Conservation (phyloP, 2,888 invertebrate species). For the Congeria kusceri region DNA sequence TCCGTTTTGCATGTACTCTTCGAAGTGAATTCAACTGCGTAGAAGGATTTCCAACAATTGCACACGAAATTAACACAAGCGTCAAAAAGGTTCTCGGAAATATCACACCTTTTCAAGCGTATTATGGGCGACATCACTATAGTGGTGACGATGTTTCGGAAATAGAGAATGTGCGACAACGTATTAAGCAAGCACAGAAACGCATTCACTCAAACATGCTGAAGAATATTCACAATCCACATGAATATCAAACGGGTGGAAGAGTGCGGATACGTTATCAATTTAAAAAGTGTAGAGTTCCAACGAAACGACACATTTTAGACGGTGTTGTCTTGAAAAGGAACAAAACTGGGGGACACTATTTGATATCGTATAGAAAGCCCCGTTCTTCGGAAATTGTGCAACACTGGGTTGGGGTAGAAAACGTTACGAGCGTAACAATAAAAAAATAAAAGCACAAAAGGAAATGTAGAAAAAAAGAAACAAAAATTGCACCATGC, state of each 20-base stretch:
- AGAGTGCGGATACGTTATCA: background rate
- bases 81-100: background rate
- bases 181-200: conserved; percentile 4
- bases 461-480: background rate
- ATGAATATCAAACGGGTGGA: conserved; percentile 10
- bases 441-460: conserved; percentile 1
- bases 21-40: conserved; percentile 23
- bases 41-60: background rate
- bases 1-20: background rate
- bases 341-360: background rate
- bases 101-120: conserved; percentile 19
- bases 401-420: conserved; percentile 2
- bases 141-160: background rate
- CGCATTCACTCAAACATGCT: background rate
- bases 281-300: conserved; percentile 4
- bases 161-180: no score
- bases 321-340: background rate
- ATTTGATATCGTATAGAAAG: background rate
- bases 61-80: conserved; percentile 11
- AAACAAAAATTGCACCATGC: background rate
- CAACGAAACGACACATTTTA: conserved; percentile 13
- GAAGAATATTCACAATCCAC: conserved; percentile 1
- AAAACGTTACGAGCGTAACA: conserved; percentile 10
- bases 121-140: conserved; percentile 3
- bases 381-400: background rate